phyloP scores from a whole-genome alignment of 2,113 vertebrate species.

The Pseudopipra pipra region DNA sequence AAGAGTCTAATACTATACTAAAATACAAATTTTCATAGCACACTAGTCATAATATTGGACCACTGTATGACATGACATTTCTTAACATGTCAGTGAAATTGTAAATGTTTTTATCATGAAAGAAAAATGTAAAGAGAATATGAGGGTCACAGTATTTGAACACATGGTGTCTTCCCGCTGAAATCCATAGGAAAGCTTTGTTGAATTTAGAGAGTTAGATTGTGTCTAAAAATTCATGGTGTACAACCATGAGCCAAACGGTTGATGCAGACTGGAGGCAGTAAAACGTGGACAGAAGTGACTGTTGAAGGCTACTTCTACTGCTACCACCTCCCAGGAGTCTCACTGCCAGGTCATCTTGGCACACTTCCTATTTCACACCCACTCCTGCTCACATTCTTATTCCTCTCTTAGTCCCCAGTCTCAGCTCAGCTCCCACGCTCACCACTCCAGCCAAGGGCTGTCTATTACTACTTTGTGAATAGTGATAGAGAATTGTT shows the following conservation, averaged over 20 bases:
- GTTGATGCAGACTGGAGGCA: not conserved
- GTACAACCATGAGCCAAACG: rapidly evolving
- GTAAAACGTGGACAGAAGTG: not conserved
- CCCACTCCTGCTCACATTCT: not conserved
- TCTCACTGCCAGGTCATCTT: rapidly evolving
- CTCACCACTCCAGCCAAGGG: not conserved
- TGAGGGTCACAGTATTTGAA: not conserved
- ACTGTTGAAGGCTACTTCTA: not conserved
- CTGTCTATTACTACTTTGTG: not conserved
- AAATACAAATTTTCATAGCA: not conserved
- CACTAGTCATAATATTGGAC: rapidly evolving
- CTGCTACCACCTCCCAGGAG: rapidly evolving
- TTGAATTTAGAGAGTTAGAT: not conserved
- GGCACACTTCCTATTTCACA: rapidly evolving
- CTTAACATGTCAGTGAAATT: not conserved
- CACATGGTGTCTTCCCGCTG: not conserved
- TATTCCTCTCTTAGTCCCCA: not conserved
- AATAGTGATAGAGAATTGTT: not conserved
- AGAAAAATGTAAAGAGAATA: not conserved
- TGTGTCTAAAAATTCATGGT: not conserved
- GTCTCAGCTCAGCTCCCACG: rapidly evolving
- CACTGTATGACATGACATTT: not conserved
- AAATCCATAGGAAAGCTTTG: not conserved
- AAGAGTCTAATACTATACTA: not conserved
- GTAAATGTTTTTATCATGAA: not conserved